A percentile compares a stretch with the other conserved stretches of the same genome.
phyloP scores from a whole-genome alignment of 2,797 vertebrate species.

The Semotilus atromaculatus region DNA sequence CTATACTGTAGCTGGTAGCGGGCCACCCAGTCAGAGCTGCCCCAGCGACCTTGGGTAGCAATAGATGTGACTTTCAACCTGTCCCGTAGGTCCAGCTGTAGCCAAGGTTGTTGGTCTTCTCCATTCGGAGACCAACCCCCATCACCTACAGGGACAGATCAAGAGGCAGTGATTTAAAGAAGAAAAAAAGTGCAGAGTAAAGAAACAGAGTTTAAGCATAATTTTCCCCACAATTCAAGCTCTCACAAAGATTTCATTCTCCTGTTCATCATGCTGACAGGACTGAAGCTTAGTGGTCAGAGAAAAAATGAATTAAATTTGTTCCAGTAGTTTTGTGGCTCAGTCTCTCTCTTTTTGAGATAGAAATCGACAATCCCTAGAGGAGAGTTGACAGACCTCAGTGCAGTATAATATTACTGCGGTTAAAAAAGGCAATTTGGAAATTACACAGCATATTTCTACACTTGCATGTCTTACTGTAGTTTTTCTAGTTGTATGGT shows the following conservation, averaged over 20 bases:
- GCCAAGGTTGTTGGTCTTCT: constrained; percentile 80
- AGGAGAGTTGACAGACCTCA: constrained; percentile 36
- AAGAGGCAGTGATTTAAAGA: constrained; percentile 5
- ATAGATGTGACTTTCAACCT: constrained; percentile 81
- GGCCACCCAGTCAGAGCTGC: constrained; percentile 85
- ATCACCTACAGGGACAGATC: constrained; percentile 68
- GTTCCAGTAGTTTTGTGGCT: constrained; percentile 32
- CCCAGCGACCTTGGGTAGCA: constrained; percentile 82
- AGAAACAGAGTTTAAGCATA: constrained; percentile 1
- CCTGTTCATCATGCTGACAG: constrained; percentile 45
- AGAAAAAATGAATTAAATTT: constrained; percentile 45
- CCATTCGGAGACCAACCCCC: constrained; percentile 83
- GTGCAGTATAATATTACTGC: constrained; percentile 36
- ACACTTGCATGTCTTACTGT: not conserved
- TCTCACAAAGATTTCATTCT: constrained; percentile 33
- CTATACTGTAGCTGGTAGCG: constrained; percentile 84
- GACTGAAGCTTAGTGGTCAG: constrained; percentile 29
- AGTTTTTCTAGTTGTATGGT: not conserved
- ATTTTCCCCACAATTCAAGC: constrained; percentile 19
- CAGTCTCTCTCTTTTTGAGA: constrained; percentile 6
- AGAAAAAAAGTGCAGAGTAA: constrained; percentile 12
- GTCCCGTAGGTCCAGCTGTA: constrained; percentile 84
- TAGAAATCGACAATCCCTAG: constrained; percentile 35
- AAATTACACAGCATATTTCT: constrained; percentile 32
- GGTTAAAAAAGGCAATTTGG: constrained; percentile 25